Conservation (phyloP, 2,113 vertebrate species). For the Melierax canorus region DNA sequence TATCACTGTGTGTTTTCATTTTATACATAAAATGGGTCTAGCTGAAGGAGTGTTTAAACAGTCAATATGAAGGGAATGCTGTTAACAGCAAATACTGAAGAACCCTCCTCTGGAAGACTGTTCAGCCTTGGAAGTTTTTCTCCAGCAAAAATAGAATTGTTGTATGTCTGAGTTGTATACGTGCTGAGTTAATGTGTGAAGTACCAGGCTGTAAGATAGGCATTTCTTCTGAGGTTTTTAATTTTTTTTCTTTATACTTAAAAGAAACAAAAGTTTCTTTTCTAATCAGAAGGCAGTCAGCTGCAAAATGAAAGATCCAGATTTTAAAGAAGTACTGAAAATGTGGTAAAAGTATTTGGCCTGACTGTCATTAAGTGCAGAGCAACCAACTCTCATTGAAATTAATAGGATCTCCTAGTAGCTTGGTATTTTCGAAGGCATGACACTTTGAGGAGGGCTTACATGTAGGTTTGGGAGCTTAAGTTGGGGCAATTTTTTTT, state of each 20-base stretch:
- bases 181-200: not conserved
- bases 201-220: not conserved
- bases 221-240: not conserved
- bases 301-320: not conserved
- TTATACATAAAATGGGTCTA: not conserved
- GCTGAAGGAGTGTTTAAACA: not conserved
- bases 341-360: not conserved
- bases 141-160: not conserved
- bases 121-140: not conserved
- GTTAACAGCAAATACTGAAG: not conserved
- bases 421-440: not conserved
- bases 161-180: not conserved
- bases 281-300: not conserved
- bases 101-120: not conserved
- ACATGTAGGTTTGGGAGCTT: not conserved
- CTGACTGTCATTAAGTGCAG: not conserved
- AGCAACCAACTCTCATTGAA: not conserved
- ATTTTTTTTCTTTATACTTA: not conserved
- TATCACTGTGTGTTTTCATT: not conserved
- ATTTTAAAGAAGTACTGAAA: not conserved
- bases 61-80: not conserved
- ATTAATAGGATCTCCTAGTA: not conserved
- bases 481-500: not conserved
- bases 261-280: not conserved
- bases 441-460: not conserved